Percentiles rank a stretch among this genome's conserved stretches.
Evolutionary conservation across 2,888 invertebrate species (phyloP).

Genomic region (Cynaeus angustus): DNA sequence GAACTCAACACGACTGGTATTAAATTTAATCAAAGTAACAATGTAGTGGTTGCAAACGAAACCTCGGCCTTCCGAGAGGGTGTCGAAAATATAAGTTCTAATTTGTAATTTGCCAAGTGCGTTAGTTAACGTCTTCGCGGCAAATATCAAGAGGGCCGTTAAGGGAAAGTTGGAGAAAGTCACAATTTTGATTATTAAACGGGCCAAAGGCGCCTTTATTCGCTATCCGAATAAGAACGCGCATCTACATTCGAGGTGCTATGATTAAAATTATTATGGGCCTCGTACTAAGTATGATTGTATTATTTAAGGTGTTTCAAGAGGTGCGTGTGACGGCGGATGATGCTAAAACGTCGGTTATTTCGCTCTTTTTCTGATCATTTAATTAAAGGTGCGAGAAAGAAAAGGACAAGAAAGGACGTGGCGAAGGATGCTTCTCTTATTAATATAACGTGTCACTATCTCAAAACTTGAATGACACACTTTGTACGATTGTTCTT

Average conservation of each 20-base stretch:
- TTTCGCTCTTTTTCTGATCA: slow-evolving; percentile 45
- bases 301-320: slow-evolving; percentile 69
- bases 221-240: slow-evolving; percentile 61
- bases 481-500: slow-evolving; percentile 59
- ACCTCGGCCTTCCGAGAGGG: slow-evolving; percentile 58
- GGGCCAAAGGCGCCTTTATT: slow-evolving; percentile 64
- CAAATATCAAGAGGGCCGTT: slow-evolving; percentile 69
- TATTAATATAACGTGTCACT: slow-evolving; percentile 61
- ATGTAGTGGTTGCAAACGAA: slow-evolving; percentile 65
- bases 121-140: slow-evolving; percentile 69
- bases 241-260: slow-evolving; percentile 55
- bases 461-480: slow-evolving; percentile 58
- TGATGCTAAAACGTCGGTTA: slow-evolving; percentile 43
- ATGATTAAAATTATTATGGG: slow-evolving; percentile 70
- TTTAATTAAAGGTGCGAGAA: neutral
- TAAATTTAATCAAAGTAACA: slow-evolving; percentile 71
- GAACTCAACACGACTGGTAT: slow-evolving; percentile 62
- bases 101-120: slow-evolving; percentile 70
- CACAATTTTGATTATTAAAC: slow-evolving; percentile 69
- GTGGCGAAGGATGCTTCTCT: slow-evolving; percentile 39
- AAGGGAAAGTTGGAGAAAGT: slow-evolving; percentile 69
- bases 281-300: slow-evolving; percentile 69
- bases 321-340: slow-evolving; percentile 58
- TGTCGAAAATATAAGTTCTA: slow-evolving; percentile 70
- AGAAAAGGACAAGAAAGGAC: slow-evolving; percentile 16